Base-by-base conservation (phyloP, 2,797 vertebrate genomes). In the Ctenopoma kingsleyae region DNA sequence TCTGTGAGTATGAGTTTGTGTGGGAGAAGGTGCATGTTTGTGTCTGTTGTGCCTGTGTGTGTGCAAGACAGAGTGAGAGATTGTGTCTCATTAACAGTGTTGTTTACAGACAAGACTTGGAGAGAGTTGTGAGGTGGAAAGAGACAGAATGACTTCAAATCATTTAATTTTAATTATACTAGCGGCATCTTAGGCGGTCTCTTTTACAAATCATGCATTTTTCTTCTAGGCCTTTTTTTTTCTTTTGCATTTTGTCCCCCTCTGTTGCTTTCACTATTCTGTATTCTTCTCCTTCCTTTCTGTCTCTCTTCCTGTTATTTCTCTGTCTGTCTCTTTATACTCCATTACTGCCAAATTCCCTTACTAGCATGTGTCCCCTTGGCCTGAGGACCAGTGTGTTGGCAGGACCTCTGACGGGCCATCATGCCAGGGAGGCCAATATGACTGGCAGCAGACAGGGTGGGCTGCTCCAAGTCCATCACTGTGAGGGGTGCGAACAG, bases 391-490 rank as follows among this genome's bases (percentile, higher is more conserved):
- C 70, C 35, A 48, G 64, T 55, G 62, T 10, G 60, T 87, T 89
- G 87, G 87, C 87, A 80, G 72, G 63, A 74, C 78, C 83, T 81
- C 80, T 81, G 67, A 83, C 36, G 12, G 62, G 47, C 65, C 25
- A 9, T 20, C 8, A n/a, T 76, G 85, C 82, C 72, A 79, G 67
- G 32, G 54, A 84, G 78, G 74, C 82, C 71, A 47, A 57, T 66
- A 61, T 84, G 76, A 89, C 83, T 89, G 87, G 86, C 88, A 85
- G 81, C 69, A 36, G 63, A 54, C 70, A 50, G 76, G 80, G 78
- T 82, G 82, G 86, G 67, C 80, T 25, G 71, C 60, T 90, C 84
- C 85, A 85, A 85, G 76, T 81, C 80, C 67, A 81, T 86, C 81
- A 82, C 58, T 67, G 57, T 71, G 70, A 56, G 23, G 46, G 2